Percentiles rank a stretch among this genome's conserved stretches.
Conservation (phyloP, 2,113 vertebrate species). For the Oreochromis spilurus region DNA sequence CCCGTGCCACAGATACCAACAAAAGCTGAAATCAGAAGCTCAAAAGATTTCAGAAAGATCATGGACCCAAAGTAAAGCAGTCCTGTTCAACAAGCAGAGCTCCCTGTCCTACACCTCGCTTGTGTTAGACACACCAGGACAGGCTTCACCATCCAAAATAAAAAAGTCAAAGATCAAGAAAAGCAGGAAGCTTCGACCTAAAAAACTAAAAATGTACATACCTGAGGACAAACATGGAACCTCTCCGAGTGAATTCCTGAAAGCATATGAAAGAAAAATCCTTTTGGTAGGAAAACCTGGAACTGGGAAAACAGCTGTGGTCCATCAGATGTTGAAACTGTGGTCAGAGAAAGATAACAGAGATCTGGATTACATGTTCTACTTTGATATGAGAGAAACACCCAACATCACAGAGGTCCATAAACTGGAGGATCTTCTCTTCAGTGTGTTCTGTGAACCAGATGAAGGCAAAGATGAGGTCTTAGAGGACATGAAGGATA, state of each 20-base stretch:
- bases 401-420: not conserved
- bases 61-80: rapidly evolving
- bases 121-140: not conserved
- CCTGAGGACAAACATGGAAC: rapidly evolving
- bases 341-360: not conserved
- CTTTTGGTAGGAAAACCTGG: not conserved
- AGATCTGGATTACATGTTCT: rapidly evolving
- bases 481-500: rapidly evolving
- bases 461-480: not conserved
- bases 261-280: rapidly evolving
- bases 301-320: not conserved
- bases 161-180: not conserved
- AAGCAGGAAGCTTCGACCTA: rapidly evolving
- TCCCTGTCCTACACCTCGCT: rapidly evolving
- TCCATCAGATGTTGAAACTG: not conserved
- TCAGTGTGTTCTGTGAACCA: not conserved
- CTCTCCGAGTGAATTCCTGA: rapidly evolving
- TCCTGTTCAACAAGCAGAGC: rapidly evolving
- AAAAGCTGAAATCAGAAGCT: rapidly evolving
- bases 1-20: not conserved
- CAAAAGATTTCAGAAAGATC: not conserved
- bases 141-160: not conserved
- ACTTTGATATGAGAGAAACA: not conserved
- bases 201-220: rapidly evolving
- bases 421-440: not conserved